A percentile compares a stretch with the other conserved stretches of the same genome.
These are phyloP conservation scores for Clanis bilineata DNA, from an alignment of 2,888 invertebrate species.

Conservation along the genomic window DNA sequence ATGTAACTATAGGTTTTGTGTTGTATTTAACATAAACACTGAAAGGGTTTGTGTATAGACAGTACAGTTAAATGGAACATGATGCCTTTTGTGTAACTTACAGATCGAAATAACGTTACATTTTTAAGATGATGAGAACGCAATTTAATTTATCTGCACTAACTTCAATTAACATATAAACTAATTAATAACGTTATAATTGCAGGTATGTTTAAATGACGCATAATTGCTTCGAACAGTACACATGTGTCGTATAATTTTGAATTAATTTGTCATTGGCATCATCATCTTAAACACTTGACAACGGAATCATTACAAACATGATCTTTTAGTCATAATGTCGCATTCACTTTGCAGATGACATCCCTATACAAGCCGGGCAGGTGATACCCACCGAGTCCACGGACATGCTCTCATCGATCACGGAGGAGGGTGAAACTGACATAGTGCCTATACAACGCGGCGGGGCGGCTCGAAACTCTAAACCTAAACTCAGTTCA, in stretches of 20 bases:
- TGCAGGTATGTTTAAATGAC: slow-evolving; percentile 7
- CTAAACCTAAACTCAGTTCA: slow-evolving; percentile 84
- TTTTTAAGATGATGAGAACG: slow-evolving; percentile 38
- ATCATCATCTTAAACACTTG: slow-evolving; percentile 1
- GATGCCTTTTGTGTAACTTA: slow-evolving; percentile 26
- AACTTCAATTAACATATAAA: slow-evolving; percentile 20
- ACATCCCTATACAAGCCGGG: slow-evolving; percentile 92
- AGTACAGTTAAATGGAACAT: slow-evolving; percentile 14
- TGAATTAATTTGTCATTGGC: not conserved
- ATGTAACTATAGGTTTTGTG: too few relatives aligned
- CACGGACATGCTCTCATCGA: slow-evolving; percentile 83
- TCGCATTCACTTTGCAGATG: slow-evolving; percentile 81
- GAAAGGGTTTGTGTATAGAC: slow-evolving; percentile 6
- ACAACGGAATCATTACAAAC: not conserved
- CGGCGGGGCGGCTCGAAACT: slow-evolving; percentile 72
- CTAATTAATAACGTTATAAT: slow-evolving; percentile 18
- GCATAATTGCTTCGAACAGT: slow-evolving; percentile 15
- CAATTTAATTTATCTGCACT: slow-evolving; percentile 24
- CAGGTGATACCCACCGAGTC: slow-evolving; percentile 83
- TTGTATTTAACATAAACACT: not conserved
- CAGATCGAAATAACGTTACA: slow-evolving; percentile 45
- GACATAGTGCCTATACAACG: slow-evolving; percentile 76
- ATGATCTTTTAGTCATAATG: not conserved
- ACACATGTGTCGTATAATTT: not conserved
- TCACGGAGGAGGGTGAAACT: slow-evolving; percentile 86